Conservation (phyloP, 2,888 invertebrate species). For the Clunio marinus region DNA sequence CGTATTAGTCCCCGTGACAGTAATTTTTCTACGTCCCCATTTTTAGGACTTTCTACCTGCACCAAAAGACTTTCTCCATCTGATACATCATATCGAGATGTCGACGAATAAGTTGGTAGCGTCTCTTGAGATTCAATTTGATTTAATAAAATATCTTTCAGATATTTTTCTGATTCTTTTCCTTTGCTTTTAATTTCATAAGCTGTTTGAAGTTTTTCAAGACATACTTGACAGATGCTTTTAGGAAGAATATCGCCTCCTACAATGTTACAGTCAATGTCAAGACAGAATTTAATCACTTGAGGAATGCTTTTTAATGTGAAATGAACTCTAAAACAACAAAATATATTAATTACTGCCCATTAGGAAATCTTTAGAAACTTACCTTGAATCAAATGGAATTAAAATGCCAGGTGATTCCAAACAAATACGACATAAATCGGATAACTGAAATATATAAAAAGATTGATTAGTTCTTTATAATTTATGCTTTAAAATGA, state of each 20-base stretch:
- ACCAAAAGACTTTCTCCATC: too few relatives aligned
- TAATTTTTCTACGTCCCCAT: too few relatives aligned
- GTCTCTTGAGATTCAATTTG: too few relatives aligned
- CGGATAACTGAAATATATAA: slow-evolving; percentile 13
- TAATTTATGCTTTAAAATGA: too few relatives aligned
- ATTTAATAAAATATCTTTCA: slow-evolving; percentile 14
- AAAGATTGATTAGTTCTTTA: background rate
- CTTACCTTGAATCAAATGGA: slow-evolving; percentile 20
- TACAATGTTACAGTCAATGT: background rate
- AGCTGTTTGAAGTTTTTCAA: slow-evolving; percentile 12
- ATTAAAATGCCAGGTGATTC: background rate
- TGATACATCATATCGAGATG: too few relatives aligned
- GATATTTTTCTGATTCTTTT: slow-evolving; percentile 18
- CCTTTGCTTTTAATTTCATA: slow-evolving; percentile 13
- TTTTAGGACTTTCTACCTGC: too few relatives aligned
- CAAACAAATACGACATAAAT: slow-evolving; percentile 25
- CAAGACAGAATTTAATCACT: slow-evolving; percentile 26
- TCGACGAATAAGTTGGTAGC: background rate
- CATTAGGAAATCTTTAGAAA: background rate
- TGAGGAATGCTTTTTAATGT: slow-evolving; percentile 7
- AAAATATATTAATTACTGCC: background rate
- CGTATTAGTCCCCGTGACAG: too few relatives aligned
- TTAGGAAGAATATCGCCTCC: slow-evolving; percentile 25
- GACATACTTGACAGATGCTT: slow-evolving; percentile 7
- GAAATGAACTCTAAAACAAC: background rate